Evolutionary conservation across 2,113 vertebrate genomes (phyloP).

Genomic region (Mustela lutreola): DNA sequence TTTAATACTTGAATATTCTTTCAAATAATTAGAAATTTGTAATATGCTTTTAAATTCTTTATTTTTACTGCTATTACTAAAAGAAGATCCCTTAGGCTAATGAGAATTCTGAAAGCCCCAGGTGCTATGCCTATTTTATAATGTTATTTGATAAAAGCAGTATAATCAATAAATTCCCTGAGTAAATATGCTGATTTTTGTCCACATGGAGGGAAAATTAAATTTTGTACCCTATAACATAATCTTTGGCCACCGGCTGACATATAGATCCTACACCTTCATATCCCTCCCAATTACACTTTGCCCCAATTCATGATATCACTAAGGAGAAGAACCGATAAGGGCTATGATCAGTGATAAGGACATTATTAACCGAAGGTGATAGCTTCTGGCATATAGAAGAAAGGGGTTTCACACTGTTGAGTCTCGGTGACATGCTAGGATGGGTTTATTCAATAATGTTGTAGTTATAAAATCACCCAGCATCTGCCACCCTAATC

Average conservation of each 20-base stretch:
- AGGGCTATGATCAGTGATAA: neutral
- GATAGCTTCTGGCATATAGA: neutral
- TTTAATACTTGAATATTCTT: neutral
- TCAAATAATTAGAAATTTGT: neutral
- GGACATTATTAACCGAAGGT: neutral
- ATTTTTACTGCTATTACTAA: neutral
- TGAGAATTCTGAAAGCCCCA: neutral
- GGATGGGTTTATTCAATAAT: neutral
- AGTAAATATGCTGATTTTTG: neutral
- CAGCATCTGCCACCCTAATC: neutral
- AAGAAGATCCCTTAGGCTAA: neutral
- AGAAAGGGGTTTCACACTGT: neutral
- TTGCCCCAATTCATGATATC: neutral
- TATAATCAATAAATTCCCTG: neutral
- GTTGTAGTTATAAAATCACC: neutral
- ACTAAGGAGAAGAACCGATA: neutral
- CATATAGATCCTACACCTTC: neutral
- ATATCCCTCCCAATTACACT: neutral
- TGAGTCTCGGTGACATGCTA: neutral
- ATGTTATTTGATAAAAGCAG: neutral
- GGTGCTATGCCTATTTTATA: neutral
- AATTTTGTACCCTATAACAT: neutral
- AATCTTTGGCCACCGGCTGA: neutral
- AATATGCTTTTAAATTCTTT: neutral
- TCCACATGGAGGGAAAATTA: neutral